Percentiles rank a stretch among this genome's conserved stretches.
phyloP scores from a whole-genome alignment of 1,140 invertebrate species.

The Maniola jurtina region DNA sequence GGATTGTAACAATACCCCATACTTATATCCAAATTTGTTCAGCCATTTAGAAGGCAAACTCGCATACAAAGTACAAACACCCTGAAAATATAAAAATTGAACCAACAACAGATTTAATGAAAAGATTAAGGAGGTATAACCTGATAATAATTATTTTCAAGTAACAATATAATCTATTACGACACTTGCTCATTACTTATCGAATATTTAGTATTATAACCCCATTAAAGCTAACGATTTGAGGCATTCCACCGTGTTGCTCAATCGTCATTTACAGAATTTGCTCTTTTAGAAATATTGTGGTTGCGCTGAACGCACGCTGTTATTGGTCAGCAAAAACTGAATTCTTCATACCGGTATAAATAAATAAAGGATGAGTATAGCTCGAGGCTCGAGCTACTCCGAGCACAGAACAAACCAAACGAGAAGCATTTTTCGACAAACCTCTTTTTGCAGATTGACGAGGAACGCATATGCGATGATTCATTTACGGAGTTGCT shows the following conservation, averaged over 20 bases:
- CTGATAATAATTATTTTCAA: neutral
- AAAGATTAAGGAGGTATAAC: no score
- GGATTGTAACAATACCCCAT: no score
- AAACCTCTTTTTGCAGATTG: conserved; percentile 72
- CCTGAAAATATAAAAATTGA: no score
- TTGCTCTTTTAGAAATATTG: conserved; percentile 56
- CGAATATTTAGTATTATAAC: conserved; percentile 50
- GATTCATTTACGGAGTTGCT: conserved; percentile 76
- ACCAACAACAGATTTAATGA: neutral
- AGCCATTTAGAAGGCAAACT: no score
- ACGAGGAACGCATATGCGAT: conserved; percentile 75
- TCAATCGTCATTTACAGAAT: conserved; percentile 72
- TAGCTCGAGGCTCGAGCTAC: conserved; percentile 42
- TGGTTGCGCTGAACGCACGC: conserved; percentile 48
- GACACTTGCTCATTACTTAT: neutral
- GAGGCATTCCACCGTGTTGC: conserved; percentile 51
- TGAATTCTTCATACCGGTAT: conserved; percentile 71
- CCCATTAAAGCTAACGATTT: conserved; percentile 56
- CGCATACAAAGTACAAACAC: no score
- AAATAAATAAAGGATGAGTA: conserved; percentile 77
- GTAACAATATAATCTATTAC: neutral
- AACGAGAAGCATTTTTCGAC: conserved; percentile 72
- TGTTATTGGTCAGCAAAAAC: conserved; percentile 59
- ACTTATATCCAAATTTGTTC: no score
- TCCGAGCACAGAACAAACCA: conserved; percentile 51